Percentiles rank a stretch among this genome's conserved stretches.
Conservation (phyloP, 2,888 invertebrate species). For the Tachina grossa region DNA sequence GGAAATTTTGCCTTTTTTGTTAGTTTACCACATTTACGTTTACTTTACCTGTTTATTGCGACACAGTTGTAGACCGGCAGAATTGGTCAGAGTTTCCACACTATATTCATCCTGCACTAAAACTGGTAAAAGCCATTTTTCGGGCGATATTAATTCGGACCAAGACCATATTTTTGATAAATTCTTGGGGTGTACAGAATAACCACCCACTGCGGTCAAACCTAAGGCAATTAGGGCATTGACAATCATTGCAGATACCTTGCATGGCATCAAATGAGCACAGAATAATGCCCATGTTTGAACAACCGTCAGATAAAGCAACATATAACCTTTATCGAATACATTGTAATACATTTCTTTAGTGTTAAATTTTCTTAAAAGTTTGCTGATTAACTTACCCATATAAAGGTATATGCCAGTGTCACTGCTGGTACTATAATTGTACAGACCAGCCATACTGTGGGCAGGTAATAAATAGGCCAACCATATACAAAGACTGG, state of each 20-base stretch:
- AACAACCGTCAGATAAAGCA: constrained; percentile 87
- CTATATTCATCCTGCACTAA: constrained; percentile 87
- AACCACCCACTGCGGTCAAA: constrained; percentile 87
- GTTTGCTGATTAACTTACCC: constrained; percentile 83
- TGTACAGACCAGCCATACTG: constrained; percentile 93
- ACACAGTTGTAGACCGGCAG: constrained; percentile 84
- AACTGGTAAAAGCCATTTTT: constrained; percentile 88
- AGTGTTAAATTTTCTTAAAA: background rate
- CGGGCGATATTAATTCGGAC: constrained; percentile 88
- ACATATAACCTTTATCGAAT: constrained; percentile 85
- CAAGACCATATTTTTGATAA: constrained; percentile 87
- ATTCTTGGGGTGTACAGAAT: constrained; percentile 87
- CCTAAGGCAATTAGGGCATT: constrained; percentile 86
- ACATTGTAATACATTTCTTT: background rate
- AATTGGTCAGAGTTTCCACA: constrained; percentile 85
- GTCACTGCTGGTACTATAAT: constrained; percentile 86
- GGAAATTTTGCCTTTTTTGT: background rate
- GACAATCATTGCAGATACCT: constrained; percentile 86
- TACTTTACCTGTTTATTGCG: constrained; percentile 89
- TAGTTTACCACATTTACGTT: constrained; percentile 8
- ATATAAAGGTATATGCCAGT: constrained; percentile 89
- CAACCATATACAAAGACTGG: constrained; percentile 91
- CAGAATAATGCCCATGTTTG: constrained; percentile 88
- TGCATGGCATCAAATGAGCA: constrained; percentile 87
- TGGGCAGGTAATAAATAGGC: constrained; percentile 94